These are phyloP conservation scores for Halcyon malimbica DNA, from an alignment of 2,113 vertebrate species.

Conservation along the genomic window DNA sequence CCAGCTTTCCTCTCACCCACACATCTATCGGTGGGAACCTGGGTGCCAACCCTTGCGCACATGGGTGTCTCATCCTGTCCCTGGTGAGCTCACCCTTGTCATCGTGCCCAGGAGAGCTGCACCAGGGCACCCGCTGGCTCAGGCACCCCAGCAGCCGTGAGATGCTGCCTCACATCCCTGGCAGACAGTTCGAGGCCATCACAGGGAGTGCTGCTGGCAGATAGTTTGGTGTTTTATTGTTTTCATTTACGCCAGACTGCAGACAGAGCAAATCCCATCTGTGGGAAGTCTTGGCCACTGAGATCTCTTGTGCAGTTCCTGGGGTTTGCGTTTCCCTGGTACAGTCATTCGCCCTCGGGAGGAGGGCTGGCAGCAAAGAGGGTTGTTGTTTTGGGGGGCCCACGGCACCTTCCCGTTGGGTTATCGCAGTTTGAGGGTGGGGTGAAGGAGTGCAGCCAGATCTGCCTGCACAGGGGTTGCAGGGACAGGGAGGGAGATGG, in stretches of 20 bases:
- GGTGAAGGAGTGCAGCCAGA: background rate
- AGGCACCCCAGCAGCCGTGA: background rate
- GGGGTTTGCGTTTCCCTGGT: background rate
- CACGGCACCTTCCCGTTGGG: rapidly evolving
- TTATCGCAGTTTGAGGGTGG: background rate
- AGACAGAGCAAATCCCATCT: background rate
- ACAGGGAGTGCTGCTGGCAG: background rate
- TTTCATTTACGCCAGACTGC: background rate
- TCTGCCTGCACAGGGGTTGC: background rate
- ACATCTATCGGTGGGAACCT: background rate
- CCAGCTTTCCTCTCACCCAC: background rate
- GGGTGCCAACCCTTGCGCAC: background rate
- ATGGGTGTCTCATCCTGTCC: background rate
- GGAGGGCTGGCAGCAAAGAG: background rate
- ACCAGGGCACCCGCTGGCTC: background rate
- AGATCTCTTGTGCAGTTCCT: background rate
- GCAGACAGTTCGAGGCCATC: background rate
- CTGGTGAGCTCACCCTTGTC: background rate
- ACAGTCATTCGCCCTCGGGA: background rate
- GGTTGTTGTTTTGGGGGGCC: too few relatives aligned
- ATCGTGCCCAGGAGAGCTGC: rapidly evolving
- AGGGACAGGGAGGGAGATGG: background rate
- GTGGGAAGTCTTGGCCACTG: background rate
- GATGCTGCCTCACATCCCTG: too few relatives aligned
- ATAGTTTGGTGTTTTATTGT: background rate